Evolutionary conservation across 2,797 vertebrate genomes (phyloP).

Genomic region (Phataginus tricuspis): DNA sequence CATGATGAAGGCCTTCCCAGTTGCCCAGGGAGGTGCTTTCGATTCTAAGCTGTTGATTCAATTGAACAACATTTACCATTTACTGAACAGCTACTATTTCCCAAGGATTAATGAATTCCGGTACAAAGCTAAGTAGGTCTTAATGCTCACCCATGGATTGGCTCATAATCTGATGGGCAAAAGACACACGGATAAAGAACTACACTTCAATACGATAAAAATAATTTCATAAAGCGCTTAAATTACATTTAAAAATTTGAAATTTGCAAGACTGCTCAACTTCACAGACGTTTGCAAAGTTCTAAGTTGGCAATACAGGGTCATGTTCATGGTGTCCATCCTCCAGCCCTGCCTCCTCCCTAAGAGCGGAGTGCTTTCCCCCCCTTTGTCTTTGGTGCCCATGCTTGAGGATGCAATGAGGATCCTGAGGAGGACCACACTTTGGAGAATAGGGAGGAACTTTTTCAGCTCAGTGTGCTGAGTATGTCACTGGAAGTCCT

Average conservation of each 20-base stretch:
- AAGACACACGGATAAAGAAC: not conserved
- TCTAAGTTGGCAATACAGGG: not conserved
- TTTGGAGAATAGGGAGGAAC: not conserved
- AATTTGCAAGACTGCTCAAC: not conserved
- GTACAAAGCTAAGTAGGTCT: not conserved
- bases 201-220: not conserved
- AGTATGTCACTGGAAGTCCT: not conserved
- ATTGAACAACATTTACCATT: not conserved
- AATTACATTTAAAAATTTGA: slow-evolving; percentile 8
- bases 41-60: not conserved
- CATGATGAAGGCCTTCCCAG: not conserved
- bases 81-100: not conserved
- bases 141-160: not conserved
- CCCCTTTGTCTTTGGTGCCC: not conserved
- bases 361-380: not conserved
- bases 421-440: not conserved
- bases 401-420: not conserved
- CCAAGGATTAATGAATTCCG: not conserved
- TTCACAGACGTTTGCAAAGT: not conserved
- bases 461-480: not conserved
- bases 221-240: slow-evolving; percentile 8
- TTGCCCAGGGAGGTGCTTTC: not conserved
- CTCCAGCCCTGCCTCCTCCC: not conserved
- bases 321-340: not conserved
- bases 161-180: not conserved